Evolutionary conservation across 2,797 vertebrate genomes (phyloP).

Genomic region (Pseudotriccus pelzelni): DNA sequence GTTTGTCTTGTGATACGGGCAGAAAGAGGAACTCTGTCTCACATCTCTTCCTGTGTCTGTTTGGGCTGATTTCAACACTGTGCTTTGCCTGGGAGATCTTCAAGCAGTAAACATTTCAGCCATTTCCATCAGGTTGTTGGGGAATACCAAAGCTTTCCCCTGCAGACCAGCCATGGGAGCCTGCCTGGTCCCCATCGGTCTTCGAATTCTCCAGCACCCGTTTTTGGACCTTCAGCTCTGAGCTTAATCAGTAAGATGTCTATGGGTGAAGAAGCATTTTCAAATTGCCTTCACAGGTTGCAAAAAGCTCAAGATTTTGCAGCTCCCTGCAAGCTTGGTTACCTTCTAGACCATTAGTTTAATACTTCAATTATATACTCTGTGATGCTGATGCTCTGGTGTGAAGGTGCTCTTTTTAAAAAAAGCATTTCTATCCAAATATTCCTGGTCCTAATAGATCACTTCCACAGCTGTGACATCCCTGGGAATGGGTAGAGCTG

Average conservation of each 20-base stretch:
- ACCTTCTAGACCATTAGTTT: background rate
- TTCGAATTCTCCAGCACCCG: background rate
- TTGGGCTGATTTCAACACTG: background rate
- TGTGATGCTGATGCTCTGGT: background rate
- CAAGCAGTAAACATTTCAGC: background rate
- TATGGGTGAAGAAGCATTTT: background rate
- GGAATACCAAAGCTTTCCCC: background rate
- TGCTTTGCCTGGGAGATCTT: background rate
- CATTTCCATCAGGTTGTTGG: background rate
- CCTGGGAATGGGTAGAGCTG: background rate
- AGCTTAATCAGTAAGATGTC: background rate
- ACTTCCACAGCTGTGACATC: background rate
- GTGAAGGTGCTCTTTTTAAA: background rate
- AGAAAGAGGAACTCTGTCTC: background rate
- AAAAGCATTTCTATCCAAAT: background rate
- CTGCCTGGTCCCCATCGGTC: background rate
- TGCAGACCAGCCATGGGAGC: accelerated
- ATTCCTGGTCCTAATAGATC: background rate
- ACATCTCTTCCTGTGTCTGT: background rate
- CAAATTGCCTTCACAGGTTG: background rate
- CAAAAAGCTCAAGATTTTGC: background rate
- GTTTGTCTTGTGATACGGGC: background rate
- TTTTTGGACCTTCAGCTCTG: background rate
- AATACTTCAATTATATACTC: background rate
- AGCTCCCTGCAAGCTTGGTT: background rate